Conservation (phyloP, 2,113 vertebrate species). For the Heterochromis multidens region DNA sequence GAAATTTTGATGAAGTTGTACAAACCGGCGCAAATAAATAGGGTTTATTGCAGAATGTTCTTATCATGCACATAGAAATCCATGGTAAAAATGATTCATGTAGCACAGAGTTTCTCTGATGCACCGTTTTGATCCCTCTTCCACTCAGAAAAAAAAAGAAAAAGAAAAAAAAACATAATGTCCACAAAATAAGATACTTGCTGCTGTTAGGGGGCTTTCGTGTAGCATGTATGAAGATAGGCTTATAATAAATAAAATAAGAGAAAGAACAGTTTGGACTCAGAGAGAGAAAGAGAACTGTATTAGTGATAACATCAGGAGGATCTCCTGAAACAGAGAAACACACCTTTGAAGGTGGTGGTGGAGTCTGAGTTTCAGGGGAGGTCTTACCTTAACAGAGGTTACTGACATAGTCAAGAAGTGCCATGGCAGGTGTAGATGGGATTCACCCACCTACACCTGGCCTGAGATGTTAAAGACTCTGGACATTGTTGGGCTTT, state of each 20-base stretch:
- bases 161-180: background rate
- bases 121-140: conserved; percentile 12
- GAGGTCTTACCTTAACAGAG: too few species aligned
- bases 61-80: background rate
- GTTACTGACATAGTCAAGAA: too few species aligned
- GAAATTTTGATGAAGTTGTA: background rate
- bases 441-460: too few species aligned
- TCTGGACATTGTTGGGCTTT: background rate
- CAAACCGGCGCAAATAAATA: background rate
- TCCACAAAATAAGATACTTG: background rate
- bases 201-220: background rate
- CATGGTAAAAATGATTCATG: background rate
- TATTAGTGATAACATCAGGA: background rate
- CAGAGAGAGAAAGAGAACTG: background rate
- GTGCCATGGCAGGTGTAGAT: too few species aligned
- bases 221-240: background rate
- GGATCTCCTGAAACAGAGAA: background rate
- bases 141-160: background rate
- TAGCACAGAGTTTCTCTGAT: background rate
- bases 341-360: background rate
- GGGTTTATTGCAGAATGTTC: background rate
- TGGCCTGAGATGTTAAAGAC: background rate
- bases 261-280: background rate
- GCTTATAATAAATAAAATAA: background rate
- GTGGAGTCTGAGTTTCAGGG: too few species aligned